Evolutionary conservation across 2,797 vertebrate species (phyloP).

Genomic region (Schizothorax lantsangensis): DNA sequence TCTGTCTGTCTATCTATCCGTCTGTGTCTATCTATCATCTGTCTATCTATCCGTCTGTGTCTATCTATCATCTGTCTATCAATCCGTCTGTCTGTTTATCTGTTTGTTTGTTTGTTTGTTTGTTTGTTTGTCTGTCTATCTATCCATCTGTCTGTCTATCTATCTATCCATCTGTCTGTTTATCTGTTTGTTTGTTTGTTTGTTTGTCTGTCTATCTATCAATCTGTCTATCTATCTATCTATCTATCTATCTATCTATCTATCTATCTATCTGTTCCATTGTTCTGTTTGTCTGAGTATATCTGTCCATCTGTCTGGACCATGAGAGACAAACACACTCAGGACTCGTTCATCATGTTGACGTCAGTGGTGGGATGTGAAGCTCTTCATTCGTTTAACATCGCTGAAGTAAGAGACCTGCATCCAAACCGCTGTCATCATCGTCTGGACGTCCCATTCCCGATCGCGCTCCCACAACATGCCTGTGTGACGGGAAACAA

Average conservation of each 20-base stretch:
- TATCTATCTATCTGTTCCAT: not conserved
- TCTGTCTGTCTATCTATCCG: accelerated
- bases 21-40: accelerated
- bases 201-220: too few species aligned
- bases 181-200: accelerated
- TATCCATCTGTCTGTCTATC: accelerated
- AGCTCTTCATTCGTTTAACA: not conserved
- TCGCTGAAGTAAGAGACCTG: not conserved
- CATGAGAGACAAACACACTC: not conserved
- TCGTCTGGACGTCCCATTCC: not conserved
- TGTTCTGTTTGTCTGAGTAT: not conserved
- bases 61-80: accelerated
- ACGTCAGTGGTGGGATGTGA: not conserved
- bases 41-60: accelerated
- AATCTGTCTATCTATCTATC: not conserved
- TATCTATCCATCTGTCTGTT: accelerated
- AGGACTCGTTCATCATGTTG: constrained; percentile 9
- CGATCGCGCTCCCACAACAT: not conserved
- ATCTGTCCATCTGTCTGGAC: not conserved
- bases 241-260: not conserved
- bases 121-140: not conserved
- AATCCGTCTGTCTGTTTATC: accelerated
- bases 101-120: accelerated
- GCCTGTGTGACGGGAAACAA: not conserved
- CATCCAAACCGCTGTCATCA: constrained; percentile 25